phyloP scores from a whole-genome alignment of 2,888 invertebrate genomes.

The Anorthoa munda region DNA sequence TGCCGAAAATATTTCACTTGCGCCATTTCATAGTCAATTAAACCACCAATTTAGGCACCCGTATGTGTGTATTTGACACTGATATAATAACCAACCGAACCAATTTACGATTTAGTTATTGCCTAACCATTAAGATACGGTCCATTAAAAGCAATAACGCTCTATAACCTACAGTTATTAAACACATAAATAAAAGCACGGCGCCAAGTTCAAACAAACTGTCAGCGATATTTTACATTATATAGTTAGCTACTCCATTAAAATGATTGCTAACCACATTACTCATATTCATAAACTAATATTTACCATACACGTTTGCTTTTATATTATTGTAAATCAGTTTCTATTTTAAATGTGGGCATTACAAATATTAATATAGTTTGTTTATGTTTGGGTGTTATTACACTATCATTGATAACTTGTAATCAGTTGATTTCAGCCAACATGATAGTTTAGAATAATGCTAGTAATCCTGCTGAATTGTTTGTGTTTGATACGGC shows the following conservation, averaged over 20 bases:
- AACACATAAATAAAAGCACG: slow-evolving; percentile 48
- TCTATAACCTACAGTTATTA: slow-evolving; percentile 46
- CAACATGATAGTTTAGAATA: slow-evolving; percentile 24
- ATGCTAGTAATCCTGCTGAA: slow-evolving; percentile 31
- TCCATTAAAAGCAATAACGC: slow-evolving; percentile 43
- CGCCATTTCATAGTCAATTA: background rate
- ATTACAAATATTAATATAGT: slow-evolving; percentile 26
- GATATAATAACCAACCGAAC: slow-evolving; percentile 50
- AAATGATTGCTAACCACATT: slow-evolving; percentile 47
- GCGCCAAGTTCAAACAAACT: slow-evolving; percentile 32
- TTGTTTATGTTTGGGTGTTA: slow-evolving; percentile 17
- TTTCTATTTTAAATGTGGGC: slow-evolving; percentile 19
- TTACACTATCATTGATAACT: slow-evolving; percentile 11
- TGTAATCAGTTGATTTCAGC: slow-evolving; percentile 34
- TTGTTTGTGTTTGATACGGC: slow-evolving; percentile 40
- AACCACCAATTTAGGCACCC: slow-evolving; percentile 14
- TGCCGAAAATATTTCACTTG: slow-evolving; percentile 8
- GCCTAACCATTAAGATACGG: slow-evolving; percentile 43
- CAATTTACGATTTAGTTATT: slow-evolving; percentile 49
- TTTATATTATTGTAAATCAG: slow-evolving; percentile 21
- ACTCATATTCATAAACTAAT: slow-evolving; percentile 29
- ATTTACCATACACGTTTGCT: slow-evolving; percentile 19
- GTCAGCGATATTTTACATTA: slow-evolving; percentile 30
- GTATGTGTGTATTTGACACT: slow-evolving; percentile 29
- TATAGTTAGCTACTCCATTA: slow-evolving; percentile 43